Evolutionary conservation across 1,140 invertebrate genomes (phyloP).

Genomic region (Parapsyche elsis): DNA sequence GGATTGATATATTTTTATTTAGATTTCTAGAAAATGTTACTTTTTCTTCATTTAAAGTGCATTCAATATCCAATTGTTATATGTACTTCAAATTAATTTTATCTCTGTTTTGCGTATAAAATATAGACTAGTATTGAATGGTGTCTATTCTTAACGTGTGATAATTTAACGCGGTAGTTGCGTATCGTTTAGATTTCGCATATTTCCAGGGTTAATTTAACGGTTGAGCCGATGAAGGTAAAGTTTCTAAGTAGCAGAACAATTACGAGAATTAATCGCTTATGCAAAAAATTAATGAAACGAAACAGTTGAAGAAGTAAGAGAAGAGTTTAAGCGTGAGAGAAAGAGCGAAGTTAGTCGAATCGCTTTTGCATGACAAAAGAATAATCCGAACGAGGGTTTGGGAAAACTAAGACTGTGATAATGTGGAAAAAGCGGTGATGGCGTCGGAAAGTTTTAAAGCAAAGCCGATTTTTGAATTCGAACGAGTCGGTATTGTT

Average conservation of each 20-base stretch:
- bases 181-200: too few species aligned
- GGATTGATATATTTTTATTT: background rate
- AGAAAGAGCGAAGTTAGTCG: background rate
- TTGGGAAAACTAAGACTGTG: conserved; percentile 19
- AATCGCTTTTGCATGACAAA: conserved; percentile 34
- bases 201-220: too few species aligned
- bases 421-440: conserved; percentile 21
- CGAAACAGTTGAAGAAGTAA: background rate
- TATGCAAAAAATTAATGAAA: conserved; percentile 28
- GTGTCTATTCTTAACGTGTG: too few species aligned
- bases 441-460: conserved; percentile 40
- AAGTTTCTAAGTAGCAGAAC: background rate
- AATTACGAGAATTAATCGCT: background rate
- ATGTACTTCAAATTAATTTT: background rate
- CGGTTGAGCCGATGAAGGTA: too few species aligned
- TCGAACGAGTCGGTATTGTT: conserved; percentile 46
- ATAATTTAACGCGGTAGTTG: too few species aligned
- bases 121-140: too few species aligned
- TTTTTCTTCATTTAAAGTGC: background rate
- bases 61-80: background rate
- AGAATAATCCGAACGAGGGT: conserved; percentile 18
- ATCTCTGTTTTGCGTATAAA: too few species aligned
- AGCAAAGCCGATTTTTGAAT: conserved; percentile 51
- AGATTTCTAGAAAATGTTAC: background rate
- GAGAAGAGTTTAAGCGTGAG: background rate